phyloP scores from a whole-genome alignment of 2,888 invertebrate genomes.

The Luperina testacea region DNA sequence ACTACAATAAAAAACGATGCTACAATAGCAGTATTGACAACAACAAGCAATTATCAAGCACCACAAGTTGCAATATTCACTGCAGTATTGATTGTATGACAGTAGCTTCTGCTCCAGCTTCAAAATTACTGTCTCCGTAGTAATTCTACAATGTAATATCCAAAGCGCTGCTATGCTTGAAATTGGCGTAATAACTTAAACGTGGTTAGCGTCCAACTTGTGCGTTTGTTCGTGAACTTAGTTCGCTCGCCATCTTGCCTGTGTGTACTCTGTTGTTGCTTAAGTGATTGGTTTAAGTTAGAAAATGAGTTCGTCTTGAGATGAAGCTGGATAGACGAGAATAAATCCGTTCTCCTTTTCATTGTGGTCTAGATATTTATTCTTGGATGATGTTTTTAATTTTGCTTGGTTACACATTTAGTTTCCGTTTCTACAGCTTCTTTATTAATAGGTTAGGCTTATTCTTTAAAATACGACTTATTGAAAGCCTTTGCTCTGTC shows the following conservation, averaged over 20 bases:
- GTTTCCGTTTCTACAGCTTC: background rate
- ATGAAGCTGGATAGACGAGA: conserved; percentile 25
- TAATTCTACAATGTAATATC: conserved; percentile 50
- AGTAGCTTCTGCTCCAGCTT: conserved; percentile 1
- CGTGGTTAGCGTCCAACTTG: conserved; percentile 57
- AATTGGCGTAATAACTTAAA: conserved; percentile 60
- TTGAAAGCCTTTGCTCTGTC: background rate
- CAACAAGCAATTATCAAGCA: background rate
- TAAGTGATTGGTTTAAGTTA: conserved; percentile 61
- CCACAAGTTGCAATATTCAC: background rate
- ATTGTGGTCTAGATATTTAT: conserved; percentile 23
- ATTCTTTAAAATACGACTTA: background rate
- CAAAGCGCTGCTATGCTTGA: conserved; percentile 46
- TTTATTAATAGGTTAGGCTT: background rate
- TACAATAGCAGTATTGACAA: background rate
- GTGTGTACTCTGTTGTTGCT: conserved; percentile 58
- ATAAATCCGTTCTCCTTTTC: conserved; percentile 22
- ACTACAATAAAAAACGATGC: background rate
- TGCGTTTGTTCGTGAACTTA: conserved; percentile 48
- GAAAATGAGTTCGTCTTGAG: conserved; percentile 54
- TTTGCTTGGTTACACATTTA: background rate
- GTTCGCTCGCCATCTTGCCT: conserved; percentile 37
- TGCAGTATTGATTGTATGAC: conserved; percentile 18
- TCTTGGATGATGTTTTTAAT: conserved; percentile 21
- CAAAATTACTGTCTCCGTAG: conserved; percentile 34